Evolutionary conservation across 1,140 invertebrate genomes (phyloP), one percentile per base, ranked within the genome.

Genomic region (Galleria mellonella): DNA sequence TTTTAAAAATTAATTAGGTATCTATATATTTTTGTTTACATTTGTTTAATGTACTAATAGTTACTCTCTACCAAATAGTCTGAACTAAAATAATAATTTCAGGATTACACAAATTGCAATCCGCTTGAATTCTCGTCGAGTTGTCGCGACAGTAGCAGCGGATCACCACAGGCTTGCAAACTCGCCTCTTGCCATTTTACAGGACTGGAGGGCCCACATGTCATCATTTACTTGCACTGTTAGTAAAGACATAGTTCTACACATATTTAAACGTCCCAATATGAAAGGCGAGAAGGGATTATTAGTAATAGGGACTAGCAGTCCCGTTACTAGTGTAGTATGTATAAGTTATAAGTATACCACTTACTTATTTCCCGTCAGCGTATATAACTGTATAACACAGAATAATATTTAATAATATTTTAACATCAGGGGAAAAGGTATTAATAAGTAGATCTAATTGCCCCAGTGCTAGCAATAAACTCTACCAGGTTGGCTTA

Each of bases 151-250:
- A 65, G 17, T 23, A 23, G 40, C 2, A 51, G 39, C 5, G 42
- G 46, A 4, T 32, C 42, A 5, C 8, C 51, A 4, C 17, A 50
- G 31, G 42, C 59, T 0, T 90, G 89, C 48, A 49, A 63, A 0
- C 48, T 83, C 1, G 88, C 87, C 0, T 74, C 75, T 0, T 92
- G 91, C 54, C 89, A 89, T 56, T 90, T 91, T 44, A 70, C 83
- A 0, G 82, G 86, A 12, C 78, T 90, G 1, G 65, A 84, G 2
- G 89, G 85, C 56, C 87, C 89, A 0, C 55, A 70, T 3, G 74
- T 75, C 32, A 78, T 90, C 8, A 72, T 86, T 4, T 90, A 87
- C 55, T 76, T 90, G 42, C 90, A 91, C 31, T 81, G 87, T 88
- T 68, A 72, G 67, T 68, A 10, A 31, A 31, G 2, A 31, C 10